Conservation (phyloP, 2,113 vertebrate genomes). For the Jacana jacana region DNA sequence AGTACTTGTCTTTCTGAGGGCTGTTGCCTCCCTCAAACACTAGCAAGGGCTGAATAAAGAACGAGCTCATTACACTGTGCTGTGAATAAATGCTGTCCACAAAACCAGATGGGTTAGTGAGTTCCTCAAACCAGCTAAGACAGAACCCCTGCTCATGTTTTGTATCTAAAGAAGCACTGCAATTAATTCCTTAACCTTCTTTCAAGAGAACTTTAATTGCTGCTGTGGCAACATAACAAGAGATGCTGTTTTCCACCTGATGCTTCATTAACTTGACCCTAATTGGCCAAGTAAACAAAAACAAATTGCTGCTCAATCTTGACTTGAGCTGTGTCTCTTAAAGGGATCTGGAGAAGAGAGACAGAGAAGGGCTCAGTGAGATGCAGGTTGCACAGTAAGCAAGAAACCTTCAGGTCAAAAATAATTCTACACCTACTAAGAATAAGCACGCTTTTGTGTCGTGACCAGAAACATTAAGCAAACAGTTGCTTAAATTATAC, state of each 20-base stretch:
- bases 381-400: not conserved
- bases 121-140: not conserved
- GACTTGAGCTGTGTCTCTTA: not conserved
- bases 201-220: not conserved
- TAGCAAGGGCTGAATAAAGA: not conserved
- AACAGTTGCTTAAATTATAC: not conserved
- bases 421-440: not conserved
- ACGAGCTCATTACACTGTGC: not conserved
- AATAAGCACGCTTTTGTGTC: not conserved
- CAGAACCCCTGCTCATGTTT: not conserved
- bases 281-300: slow-evolving; percentile 45
- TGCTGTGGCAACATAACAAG: slow-evolving; percentile 19
- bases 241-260: not conserved
- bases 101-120: not conserved
- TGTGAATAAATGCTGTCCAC: not conserved
- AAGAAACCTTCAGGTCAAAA: not conserved
- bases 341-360: not conserved
- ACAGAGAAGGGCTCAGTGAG: not conserved
- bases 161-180: not conserved
- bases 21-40: not conserved
- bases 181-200: not conserved
- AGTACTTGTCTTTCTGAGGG: not conserved
- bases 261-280: slow-evolving; percentile 46
- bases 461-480: not conserved
- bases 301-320: not conserved